Evolutionary conservation across 2,797 vertebrate genomes (phyloP), one percentile per base, ranked within the genome.

Genomic region (Chrysocyon brachyurus): DNA sequence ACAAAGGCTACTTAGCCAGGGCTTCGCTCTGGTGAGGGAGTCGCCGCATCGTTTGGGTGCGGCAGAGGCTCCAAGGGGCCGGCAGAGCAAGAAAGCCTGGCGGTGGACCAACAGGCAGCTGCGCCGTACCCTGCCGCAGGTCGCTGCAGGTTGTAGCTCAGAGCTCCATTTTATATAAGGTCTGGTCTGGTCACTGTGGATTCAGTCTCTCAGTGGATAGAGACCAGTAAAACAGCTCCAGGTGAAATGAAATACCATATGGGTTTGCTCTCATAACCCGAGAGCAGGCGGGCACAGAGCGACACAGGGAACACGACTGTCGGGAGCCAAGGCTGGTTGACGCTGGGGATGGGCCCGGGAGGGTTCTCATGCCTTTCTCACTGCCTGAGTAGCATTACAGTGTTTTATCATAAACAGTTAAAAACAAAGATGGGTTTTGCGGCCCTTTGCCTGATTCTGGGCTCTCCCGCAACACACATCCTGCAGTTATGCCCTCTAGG

Each of bases 281-380:
- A 36, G 15, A 3, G 57, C 49, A 0, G 19, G 26, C 22, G 2
- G 33, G 2, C 15, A 36, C 21, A 15, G 33, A 36, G 31, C 1
- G 16, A 11, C 19, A 24, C 6, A 0, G 0, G 63, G 31, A 12
- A 5, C 1, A 1, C 4, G 26, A 28, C 6, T 0, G 7, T 24
- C 16, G 4, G 0, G 21, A 33, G 54, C 4, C 16, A 26, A 28
- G 2, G 0, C 6, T 31, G 22, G 61, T 2, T 19, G 14, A 22
- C 21, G n/a, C 26, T 1, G 28, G 17, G 0, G 22, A 28, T 8
- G 63, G 26, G 33, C 24, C 56, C 8, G 0, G 1, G 19, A 16
- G 31, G 28, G 22, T 56, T 54, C 79, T 57, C 10, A 40, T 4
- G 12, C n/a, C 12, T 9, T 28, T 33, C 59, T 75, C 66, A 21